Conservation (phyloP, 2,113 vertebrate species). For the Orycteropus afer region DNA sequence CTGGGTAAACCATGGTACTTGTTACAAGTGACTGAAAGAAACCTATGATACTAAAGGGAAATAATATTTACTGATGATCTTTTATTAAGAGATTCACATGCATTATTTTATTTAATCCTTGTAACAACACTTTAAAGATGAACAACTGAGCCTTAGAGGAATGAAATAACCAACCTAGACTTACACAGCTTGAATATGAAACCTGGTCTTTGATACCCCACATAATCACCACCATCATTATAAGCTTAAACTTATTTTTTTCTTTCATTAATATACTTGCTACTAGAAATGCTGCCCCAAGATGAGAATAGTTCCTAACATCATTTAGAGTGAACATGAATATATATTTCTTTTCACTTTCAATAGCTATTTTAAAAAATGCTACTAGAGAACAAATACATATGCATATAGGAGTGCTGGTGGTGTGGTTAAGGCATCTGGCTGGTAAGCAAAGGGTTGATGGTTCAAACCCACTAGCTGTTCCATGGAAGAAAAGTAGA, state of each 20-base stretch:
- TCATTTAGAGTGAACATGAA: neutral
- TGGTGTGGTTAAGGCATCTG: too few species aligned
- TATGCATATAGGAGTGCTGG: too few species aligned
- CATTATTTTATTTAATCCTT: neutral
- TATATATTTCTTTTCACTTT: neutral
- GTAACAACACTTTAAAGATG: neutral
- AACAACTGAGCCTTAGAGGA: slow-evolving; percentile 8
- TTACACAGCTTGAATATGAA: neutral
- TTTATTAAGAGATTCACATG: neutral
- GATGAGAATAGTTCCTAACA: slow-evolving; percentile 1
- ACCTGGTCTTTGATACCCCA: neutral
- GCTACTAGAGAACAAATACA: neutral
- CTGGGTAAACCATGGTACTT: neutral
- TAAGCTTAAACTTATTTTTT: neutral
- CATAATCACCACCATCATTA: neutral
- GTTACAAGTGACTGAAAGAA: neutral
- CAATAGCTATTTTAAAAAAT: neutral
- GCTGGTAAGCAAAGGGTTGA: too few species aligned
- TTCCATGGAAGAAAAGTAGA: too few species aligned
- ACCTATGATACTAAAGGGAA: neutral
- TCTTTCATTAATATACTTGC: neutral
- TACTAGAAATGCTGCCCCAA: neutral
- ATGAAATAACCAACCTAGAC: neutral
- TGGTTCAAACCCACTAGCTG: too few species aligned
- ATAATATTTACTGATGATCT: neutral